Conservation (phyloP, 2,888 invertebrate genomes). For the Flexamia atlantica region DNA sequence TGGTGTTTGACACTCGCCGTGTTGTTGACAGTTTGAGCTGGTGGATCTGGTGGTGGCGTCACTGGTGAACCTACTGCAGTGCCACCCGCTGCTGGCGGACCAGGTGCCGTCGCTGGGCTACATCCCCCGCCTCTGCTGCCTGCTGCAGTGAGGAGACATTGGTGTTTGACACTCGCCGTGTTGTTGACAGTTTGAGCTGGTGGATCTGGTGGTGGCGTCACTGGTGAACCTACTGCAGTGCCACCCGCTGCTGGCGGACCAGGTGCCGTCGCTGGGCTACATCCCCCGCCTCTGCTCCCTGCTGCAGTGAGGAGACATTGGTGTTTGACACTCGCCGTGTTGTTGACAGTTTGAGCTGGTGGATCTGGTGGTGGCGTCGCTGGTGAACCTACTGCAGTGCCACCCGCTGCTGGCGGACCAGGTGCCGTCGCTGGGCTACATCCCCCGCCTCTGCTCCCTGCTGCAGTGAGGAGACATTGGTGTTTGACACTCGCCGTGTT, state of each 20-base stretch:
- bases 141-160: constrained; percentile 77
- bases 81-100: constrained; percentile 93
- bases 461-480: constrained; percentile 81
- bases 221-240: constrained; percentile 90
- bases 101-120: constrained; percentile 93
- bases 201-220: constrained; percentile 91
- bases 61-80: constrained; percentile 88
- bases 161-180: too few species aligned
- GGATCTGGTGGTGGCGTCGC: constrained; percentile 89
- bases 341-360: constrained; percentile 75
- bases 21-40: constrained; percentile 81
- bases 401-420: constrained; percentile 93
- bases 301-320: constrained; percentile 76
- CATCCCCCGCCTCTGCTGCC: constrained; percentile 86
- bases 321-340: too few species aligned
- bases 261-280: constrained; percentile 92
- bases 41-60: constrained; percentile 91
- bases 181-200: constrained; percentile 81
- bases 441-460: constrained; percentile 87
- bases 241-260: constrained; percentile 92
- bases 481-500: neutral
- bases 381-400: constrained; percentile 89
- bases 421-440: constrained; percentile 92
- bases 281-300: constrained; percentile 88
- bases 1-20: too few species aligned